Evolutionary conservation across 2,113 vertebrate species (phyloP).

Genomic region (Apteryx owenii): DNA sequence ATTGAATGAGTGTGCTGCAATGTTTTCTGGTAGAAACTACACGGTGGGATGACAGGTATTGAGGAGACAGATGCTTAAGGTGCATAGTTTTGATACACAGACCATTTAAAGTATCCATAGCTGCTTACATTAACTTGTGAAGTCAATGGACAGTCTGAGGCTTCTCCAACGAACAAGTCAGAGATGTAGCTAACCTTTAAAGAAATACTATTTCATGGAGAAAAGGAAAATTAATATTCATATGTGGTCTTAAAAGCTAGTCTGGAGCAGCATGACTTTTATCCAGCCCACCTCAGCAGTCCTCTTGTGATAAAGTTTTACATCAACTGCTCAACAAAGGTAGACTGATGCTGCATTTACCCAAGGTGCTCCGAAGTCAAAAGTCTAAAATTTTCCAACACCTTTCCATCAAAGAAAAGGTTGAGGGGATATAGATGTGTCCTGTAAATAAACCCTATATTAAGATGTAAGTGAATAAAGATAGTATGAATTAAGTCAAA

Average conservation of each 20-base stretch:
- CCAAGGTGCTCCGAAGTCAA: background rate
- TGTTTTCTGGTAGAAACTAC: background rate
- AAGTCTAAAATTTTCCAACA: background rate
- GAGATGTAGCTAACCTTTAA: background rate
- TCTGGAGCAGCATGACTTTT: background rate
- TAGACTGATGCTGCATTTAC: background rate
- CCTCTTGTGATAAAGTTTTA: background rate
- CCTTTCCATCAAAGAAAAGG: background rate
- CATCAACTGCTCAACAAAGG: background rate
- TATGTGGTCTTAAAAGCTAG: background rate
- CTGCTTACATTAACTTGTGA: background rate
- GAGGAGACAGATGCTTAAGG: background rate
- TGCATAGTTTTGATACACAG: fast-evolving
- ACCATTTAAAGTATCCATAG: background rate
- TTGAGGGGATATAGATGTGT: background rate
- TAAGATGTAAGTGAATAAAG: background rate
- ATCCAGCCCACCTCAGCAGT: background rate
- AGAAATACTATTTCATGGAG: background rate
- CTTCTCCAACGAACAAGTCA: background rate
- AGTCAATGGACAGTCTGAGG: background rate
- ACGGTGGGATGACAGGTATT: background rate
- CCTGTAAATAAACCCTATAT: background rate
- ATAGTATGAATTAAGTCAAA: background rate
- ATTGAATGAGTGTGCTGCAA: background rate
- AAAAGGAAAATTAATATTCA: background rate